Evolutionary conservation across 2,888 invertebrate species (phyloP), one percentile per base, ranked within the genome.

Genomic region (Xylocampa areola): DNA sequence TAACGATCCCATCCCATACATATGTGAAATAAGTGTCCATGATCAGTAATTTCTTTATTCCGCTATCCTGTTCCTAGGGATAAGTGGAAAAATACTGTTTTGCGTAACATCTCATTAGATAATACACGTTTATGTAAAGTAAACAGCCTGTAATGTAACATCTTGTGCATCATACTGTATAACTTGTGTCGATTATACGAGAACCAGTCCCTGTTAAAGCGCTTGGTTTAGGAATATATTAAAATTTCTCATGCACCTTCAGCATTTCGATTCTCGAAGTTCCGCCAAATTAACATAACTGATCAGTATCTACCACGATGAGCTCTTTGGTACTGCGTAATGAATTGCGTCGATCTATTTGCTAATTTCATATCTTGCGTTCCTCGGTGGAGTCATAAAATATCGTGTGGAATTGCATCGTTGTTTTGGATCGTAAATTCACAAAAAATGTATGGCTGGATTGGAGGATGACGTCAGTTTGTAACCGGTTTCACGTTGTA

Each of bases 101-200:
- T 76, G 72, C 80, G 76, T 71, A 81, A 83, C 72, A 67, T 62
- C 68, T 77, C 64, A 79, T 83, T 80, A 80, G 67, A 74, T 77
- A 79, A 84, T 72, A 68, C 72, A 64, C 66, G 79, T 81, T 84
- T 83, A 83, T 80, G 81, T 80, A 82, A 81, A 80, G 58, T 72
- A 73, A 76, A 77, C 74, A 72, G 72, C 68, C 53, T 64, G 67
- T 78, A 77, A 77, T 74, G 62, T 55, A 49, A 55, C 65, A 51
- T 76, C 73, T 76, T 73, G 73, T 73, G 70, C 71, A 74, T 73
- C 68, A 66, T 65, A 60, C 66, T 71, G 72, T 68, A 65, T 60
- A 72, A 65, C 64, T 65, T 44, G 61, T 49, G 50, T 63, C 57
- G 60, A 73, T 73, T 71, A 78, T 67, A 54, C 55, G 37, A 74